Evolutionary conservation across 2,113 vertebrate species (phyloP).

Genomic region (Gorilla gorilla): DNA sequence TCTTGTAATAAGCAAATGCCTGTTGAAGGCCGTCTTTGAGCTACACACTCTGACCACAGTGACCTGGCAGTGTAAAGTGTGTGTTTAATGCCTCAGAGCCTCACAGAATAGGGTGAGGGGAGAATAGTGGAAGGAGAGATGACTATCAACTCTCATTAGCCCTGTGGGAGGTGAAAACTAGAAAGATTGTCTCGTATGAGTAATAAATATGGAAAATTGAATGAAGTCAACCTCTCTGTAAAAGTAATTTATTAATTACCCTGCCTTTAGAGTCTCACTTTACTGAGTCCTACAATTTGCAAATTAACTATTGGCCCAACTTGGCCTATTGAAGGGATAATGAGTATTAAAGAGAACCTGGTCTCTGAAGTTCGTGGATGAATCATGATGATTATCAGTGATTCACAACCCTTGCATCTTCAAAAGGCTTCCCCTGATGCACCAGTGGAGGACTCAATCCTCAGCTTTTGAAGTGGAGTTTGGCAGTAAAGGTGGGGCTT

Average conservation of each 20-base stretch:
- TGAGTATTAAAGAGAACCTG: neutral
- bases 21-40: neutral
- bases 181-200: neutral
- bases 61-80: accelerated
- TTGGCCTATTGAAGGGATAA: neutral
- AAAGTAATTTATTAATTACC: slow-evolving; percentile 26
- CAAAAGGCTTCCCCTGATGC: slow-evolving; percentile 34
- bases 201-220: slow-evolving; percentile 33
- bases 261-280: neutral
- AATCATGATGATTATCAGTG: slow-evolving; percentile 15
- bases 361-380: slow-evolving; percentile 39
- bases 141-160: neutral
- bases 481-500: neutral
- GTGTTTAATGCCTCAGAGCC: too few species aligned
- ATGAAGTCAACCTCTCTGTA: neutral
- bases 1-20: neutral
- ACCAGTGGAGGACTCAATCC: neutral
- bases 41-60: neutral
- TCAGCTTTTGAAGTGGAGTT: neutral
- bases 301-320: slow-evolving; percentile 45
- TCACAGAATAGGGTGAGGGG: accelerated
- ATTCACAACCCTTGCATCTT: slow-evolving; percentile 38
- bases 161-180: neutral
- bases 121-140: neutral
- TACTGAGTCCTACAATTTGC: slow-evolving; percentile 53